Evolutionary conservation across 92 coral and sea anemone genomes (phyloP).

Genomic region (Epizoanthus stellaris): DNA sequence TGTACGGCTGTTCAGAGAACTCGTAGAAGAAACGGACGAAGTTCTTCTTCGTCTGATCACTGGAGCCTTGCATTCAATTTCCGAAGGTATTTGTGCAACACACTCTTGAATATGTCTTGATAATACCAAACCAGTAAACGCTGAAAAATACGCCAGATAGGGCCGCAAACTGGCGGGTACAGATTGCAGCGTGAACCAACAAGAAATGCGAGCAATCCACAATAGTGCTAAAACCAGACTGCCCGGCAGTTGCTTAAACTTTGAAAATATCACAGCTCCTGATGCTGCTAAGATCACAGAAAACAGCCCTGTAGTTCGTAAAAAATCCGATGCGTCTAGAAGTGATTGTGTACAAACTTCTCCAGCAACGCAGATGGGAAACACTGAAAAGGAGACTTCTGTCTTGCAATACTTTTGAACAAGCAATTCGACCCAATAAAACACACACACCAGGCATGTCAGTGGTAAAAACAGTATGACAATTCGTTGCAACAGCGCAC

Average conservation of each 20-base stretch:
- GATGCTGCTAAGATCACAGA: conserved; percentile 79
- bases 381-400: conserved; percentile 83
- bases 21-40: conserved; percentile 82
- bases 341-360: conserved; percentile 93
- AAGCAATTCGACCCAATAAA: conserved; percentile 96
- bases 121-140: conserved; percentile 89
- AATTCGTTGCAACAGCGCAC: conserved; percentile 77
- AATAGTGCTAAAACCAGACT: conserved; percentile 74
- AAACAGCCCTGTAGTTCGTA: conserved; percentile 82
- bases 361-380: conserved; percentile 93
- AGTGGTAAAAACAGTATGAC: conserved; percentile 83
- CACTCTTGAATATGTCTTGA: conserved; percentile 86
- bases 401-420: conserved; percentile 95
- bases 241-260: conserved; percentile 79
- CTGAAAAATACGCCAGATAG: conserved; percentile 91
- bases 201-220: conserved; percentile 80
- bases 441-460: conserved; percentile 88
- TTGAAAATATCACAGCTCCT: conserved; percentile 78
- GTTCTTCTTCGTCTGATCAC: conserved; percentile 82
- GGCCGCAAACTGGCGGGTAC: conserved; percentile 88
- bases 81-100: conserved; percentile 78
- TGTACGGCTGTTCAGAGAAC: conserved; percentile 79
- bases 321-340: conserved; percentile 90
- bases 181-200: conserved; percentile 84
- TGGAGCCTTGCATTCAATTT: conserved; percentile 94